Evolutionary conservation across 2,888 invertebrate species (phyloP).

Genomic region (Horisme vitalbata): DNA sequence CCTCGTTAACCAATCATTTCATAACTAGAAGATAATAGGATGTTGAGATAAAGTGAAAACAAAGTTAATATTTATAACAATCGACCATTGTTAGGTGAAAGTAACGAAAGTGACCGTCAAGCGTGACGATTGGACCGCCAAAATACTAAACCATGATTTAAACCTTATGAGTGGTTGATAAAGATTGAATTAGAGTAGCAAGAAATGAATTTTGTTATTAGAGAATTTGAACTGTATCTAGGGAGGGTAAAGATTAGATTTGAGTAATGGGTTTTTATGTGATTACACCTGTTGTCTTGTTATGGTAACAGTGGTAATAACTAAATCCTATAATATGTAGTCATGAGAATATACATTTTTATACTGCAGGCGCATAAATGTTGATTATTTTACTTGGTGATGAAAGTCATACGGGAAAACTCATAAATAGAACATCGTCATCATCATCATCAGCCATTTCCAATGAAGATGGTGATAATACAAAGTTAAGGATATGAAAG

Average conservation of each 20-base stretch:
- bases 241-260: slow-evolving; percentile 1
- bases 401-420: too few relatives aligned
- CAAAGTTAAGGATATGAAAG: too few relatives aligned
- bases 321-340: slow-evolving; percentile 2
- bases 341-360: neutral
- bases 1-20: slow-evolving; percentile 14
- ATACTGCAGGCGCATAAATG: too few relatives aligned
- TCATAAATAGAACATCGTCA: too few relatives aligned
- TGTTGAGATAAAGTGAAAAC: slow-evolving; percentile 36
- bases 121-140: slow-evolving; percentile 50
- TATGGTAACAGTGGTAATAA: slow-evolving; percentile 9
- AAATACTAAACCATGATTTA: slow-evolving; percentile 4
- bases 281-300: slow-evolving; percentile 9
- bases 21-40: slow-evolving; percentile 17
- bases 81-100: slow-evolving; percentile 48
- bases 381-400: too few relatives aligned
- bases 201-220: too few relatives aligned
- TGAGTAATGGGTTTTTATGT: slow-evolving; percentile 3
- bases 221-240: slow-evolving; percentile 13
- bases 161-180: slow-evolving; percentile 7
- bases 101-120: slow-evolving; percentile 44
- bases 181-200: too few relatives aligned
- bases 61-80: slow-evolving; percentile 40
- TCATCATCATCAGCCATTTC: too few relatives aligned
- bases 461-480: too few relatives aligned